phyloP scores from a whole-genome alignment of 2,113 vertebrate species.

The Eulemur rufifrons region DNA sequence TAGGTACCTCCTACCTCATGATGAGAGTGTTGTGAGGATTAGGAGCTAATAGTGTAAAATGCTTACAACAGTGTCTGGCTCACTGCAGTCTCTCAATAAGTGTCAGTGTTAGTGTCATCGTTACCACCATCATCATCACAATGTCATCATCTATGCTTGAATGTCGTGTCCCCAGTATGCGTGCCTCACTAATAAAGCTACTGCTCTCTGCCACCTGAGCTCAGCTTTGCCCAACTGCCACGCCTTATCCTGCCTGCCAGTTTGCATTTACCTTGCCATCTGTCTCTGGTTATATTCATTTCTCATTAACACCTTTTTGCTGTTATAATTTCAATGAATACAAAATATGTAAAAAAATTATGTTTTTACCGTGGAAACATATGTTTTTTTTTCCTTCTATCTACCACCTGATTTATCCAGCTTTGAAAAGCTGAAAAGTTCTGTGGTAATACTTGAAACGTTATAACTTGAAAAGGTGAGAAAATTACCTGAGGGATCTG shows the following conservation, averaged over 20 bases:
- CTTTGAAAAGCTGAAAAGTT: background rate
- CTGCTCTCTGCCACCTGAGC: background rate
- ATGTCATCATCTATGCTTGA: background rate
- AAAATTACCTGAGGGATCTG: fast-evolving
- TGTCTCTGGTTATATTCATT: background rate
- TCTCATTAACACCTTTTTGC: background rate
- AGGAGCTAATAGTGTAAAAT: background rate
- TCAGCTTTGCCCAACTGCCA: background rate
- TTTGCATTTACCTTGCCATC: background rate
- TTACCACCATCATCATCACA: background rate
- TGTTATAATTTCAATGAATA: slow-evolving; percentile 12
- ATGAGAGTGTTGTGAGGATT: background rate
- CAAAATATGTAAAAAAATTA: background rate
- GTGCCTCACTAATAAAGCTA: fast-evolving
- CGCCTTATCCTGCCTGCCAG: background rate
- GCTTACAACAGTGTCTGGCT: background rate
- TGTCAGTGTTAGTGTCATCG: background rate
- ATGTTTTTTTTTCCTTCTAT: background rate
- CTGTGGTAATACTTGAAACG: background rate
- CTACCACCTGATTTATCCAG: background rate
- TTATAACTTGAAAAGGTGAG: background rate
- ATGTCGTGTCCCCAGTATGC: fast-evolving
- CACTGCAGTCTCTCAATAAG: background rate
- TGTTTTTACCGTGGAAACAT: background rate
- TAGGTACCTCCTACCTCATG: background rate